phyloP scores from a whole-genome alignment of 2,113 vertebrate genomes.

The Laticauda laticaudata region DNA sequence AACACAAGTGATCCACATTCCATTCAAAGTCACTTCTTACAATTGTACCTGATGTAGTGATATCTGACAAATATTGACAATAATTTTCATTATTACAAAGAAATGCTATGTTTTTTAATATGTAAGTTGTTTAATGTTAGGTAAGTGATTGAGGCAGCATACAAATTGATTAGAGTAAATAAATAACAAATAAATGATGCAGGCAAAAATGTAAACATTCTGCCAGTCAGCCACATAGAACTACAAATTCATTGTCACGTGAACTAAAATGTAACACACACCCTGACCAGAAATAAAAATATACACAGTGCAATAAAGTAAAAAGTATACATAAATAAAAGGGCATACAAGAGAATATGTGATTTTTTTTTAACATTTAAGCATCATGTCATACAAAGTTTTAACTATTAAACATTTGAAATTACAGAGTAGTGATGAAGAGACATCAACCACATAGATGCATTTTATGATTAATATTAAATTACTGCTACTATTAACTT shows the following conservation, averaged over 20 bases:
- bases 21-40: neutral
- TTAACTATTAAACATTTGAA: neutral
- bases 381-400: neutral
- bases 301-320: neutral
- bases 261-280: neutral
- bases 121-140: neutral
- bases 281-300: neutral
- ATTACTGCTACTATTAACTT: neutral
- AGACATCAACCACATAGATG: neutral
- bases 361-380: neutral
- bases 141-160: neutral
- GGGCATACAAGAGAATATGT: neutral
- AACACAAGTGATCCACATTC: neutral
- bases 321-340: neutral
- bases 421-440: neutral
- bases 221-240: neutral
- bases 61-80: neutral
- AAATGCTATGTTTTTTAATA: neutral
- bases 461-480: neutral
- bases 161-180: neutral
- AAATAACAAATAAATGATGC: neutral
- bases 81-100: neutral
- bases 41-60: neutral
- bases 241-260: neutral
- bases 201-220: neutral